A percentile compares a stretch with the other conserved stretches of the same genome.
Conservation (phyloP, 2,113 vertebrate species). For the Pelvicachromis taeniatus region DNA sequence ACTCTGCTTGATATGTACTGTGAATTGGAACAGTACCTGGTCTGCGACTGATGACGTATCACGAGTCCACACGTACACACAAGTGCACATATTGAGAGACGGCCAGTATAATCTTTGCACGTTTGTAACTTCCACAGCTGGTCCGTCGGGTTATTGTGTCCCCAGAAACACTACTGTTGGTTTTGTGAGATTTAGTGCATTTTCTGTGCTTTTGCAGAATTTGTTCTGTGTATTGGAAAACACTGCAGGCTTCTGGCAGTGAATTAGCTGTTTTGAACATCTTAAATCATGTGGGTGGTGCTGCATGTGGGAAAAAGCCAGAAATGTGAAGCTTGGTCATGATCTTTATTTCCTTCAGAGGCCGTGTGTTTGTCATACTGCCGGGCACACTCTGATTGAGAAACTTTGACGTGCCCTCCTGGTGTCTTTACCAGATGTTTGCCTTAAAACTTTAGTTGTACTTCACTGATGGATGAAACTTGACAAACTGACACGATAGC, state of each 20-base stretch:
- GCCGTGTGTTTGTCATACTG: neutral
- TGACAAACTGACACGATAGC: neutral
- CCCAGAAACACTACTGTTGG: neutral
- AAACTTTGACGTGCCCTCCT: neutral
- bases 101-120: too few relatives aligned
- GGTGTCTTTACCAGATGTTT: neutral
- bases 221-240: rapidly evolving
- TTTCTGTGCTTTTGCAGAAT: neutral
- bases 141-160: neutral
- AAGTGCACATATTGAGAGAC: too few relatives aligned
- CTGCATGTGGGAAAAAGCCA: neutral
- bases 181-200: neutral
- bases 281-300: rapidly evolving
- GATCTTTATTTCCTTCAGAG: neutral
- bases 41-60: too few relatives aligned
- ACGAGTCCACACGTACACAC: too few relatives aligned
- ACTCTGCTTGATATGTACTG: too few relatives aligned
- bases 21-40: too few relatives aligned
- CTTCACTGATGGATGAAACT: neutral
- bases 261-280: neutral
- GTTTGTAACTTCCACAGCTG: neutral
- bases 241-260: neutral
- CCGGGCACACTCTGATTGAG: neutral
- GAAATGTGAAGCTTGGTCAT: neutral
- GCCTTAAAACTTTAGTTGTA: neutral